Evolutionary conservation across 2,113 vertebrate genomes (phyloP), one percentile per base, ranked within the genome.

Genomic region (Neolamprologus caudopunctatus): DNA sequence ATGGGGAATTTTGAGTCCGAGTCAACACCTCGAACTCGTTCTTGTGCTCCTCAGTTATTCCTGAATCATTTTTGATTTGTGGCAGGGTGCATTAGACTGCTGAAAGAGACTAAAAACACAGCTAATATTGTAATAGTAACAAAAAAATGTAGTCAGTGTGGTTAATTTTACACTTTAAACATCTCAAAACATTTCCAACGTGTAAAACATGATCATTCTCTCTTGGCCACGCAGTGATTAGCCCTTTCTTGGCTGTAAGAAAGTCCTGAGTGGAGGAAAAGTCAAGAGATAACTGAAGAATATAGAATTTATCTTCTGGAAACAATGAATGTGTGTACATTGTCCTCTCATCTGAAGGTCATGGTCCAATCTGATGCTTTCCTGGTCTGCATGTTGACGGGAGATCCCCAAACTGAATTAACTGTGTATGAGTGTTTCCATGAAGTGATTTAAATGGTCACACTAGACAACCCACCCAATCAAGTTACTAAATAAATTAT

Each of bases 181-280:
- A 71, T 71, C 66, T 71, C 12, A 16, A 71, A 71, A 42, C 35
- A 24, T 71, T 71, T 71, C 35, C 5, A 71, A 71, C 2, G 8
- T 42, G 2, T 40, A 68, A 37, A 68, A 21, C 33, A n/a, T 37
- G 61, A 66, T 35, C 33, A 35, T 37, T 66, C 61, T 66, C 61
- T 0, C 61, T 0, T 66, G 61, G 61, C 31, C 61, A 19, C 28
- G 3, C 16, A n/a, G 17, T 13, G 33, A n/a, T n/a, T 0, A 66
- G 4, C 1, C 0, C 31, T 66, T 37, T 37, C 17, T 37, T n/a
- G 31, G 31, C 61, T 66, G 4, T 35, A 66, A 66, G 6, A 66
- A 66, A 37, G 61, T 66, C 17, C 61, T 37, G 1, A 5, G 17
- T 66, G 68, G 21, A 73, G 1, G 13, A 71, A 71, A 16, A 16